Conservation (phyloP, 1,140 invertebrate species). For the Ridgeia piscesae region DNA sequence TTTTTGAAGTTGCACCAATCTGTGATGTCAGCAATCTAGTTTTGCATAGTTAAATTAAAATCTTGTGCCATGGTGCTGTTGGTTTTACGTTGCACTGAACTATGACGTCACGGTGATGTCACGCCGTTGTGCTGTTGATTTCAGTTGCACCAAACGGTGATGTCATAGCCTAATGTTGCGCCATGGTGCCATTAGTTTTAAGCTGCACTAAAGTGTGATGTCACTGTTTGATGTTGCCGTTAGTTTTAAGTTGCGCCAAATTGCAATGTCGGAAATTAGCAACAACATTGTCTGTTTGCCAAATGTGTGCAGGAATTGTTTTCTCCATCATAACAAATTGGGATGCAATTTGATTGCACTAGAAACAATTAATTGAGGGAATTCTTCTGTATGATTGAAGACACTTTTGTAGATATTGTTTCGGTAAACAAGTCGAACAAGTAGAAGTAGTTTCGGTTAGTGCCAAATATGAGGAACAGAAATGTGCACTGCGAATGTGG, state of each 20-base stretch:
- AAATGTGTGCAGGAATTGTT: background rate
- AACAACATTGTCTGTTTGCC: background rate
- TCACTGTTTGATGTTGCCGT: background rate
- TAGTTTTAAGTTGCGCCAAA: background rate
- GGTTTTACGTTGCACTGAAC: background rate
- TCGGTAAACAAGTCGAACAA: background rate
- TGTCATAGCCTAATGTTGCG: background rate
- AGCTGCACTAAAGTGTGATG: background rate
- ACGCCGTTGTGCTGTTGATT: no score
- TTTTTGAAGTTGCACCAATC: constrained; percentile 1
- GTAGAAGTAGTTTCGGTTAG: background rate
- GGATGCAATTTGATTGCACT: background rate
- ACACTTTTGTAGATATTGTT: background rate
- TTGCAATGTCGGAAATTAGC: background rate
- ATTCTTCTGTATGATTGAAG: background rate
- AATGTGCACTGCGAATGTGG: background rate
- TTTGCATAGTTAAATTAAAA: background rate
- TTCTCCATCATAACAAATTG: background rate
- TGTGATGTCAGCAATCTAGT: background rate
- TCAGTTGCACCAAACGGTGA: background rate
- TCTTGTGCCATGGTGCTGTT: background rate
- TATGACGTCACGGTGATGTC: no score
- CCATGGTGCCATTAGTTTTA: background rate
- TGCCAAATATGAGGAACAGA: background rate
- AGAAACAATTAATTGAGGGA: background rate